Evolutionary conservation across 2,797 vertebrate species (phyloP), one percentile per base, ranked within the genome.

Genomic region (Rhinophrynus dorsalis): DNA sequence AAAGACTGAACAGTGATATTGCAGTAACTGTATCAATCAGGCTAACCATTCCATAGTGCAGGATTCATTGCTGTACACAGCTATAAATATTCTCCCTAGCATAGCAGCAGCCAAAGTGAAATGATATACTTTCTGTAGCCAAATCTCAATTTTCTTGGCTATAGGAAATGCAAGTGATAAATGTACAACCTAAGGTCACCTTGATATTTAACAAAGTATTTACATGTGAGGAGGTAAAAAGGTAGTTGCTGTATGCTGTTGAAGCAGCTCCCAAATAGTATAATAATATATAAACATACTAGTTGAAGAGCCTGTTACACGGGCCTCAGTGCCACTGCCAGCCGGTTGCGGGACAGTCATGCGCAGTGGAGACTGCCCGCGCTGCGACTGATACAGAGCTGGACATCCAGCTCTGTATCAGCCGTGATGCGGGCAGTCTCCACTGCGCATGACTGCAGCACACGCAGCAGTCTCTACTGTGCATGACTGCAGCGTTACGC

Each of bases 11-110:
- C 55, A 73, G 62, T 66, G 58, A 73, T 66, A 52, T 60, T 32
- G 35, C 37, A 60, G 69, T 59, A 59, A 73, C 55, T 73, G 62
- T 73, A 73, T 73, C 69, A 66, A 60, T 73, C 69, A 73, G 69
- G 58, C 62, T 20, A 60, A 27, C 62, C 55, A 66, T 66, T 73
- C 55, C 47, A 60, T 66, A 59, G n/a, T 59, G 55, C 62, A 45
- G 37, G 62, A 73, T 73, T 73, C 69, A 73, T 73, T 73, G 62
- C 62, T 35, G 35, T 52, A 66, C 61, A 66, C n/a, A 27, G 54
- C 38, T 55, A 66, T 73, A 73, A 73, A 73, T 73, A 59, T 66
- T 32, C 27, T 40, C 47, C 45, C 45, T 33, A 44, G 61, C 42
- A 58, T 58, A 57, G 69, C 40, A 72, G 61, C 23, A 45, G 62